A percentile compares a stretch with the other conserved stretches of the same genome.
Evolutionary conservation across 2,797 vertebrate genomes (phyloP).

Genomic region (Coregonus ussuriensis): DNA sequence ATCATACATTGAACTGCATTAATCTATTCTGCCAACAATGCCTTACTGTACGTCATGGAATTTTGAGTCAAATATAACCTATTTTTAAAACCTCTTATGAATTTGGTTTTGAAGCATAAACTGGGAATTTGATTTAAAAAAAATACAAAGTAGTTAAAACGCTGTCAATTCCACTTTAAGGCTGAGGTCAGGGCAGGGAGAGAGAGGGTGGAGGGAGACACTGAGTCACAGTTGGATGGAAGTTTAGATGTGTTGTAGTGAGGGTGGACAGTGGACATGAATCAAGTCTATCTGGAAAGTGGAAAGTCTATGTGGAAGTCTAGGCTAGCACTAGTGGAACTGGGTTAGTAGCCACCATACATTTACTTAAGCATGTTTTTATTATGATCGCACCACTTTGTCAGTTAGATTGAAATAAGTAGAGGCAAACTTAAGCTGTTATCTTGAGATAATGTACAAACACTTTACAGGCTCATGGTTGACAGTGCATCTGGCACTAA

Average conservation of each 20-base stretch:
- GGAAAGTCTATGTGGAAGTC: not conserved
- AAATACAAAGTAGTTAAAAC: no score
- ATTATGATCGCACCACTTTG: not conserved
- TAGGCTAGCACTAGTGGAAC: not conserved
- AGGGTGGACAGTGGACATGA: constrained; percentile 1
- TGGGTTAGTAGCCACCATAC: not conserved
- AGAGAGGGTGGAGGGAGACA: constrained; percentile 22
- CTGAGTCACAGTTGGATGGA: constrained; percentile 20
- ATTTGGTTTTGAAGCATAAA: no score
- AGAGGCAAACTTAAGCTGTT: not conserved
- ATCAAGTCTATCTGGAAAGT: not conserved
- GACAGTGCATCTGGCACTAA: not conserved
- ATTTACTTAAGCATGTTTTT: not conserved
- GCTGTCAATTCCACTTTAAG: constrained; percentile 19
- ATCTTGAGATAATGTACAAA: not conserved
- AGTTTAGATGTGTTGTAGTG: constrained; percentile 26
- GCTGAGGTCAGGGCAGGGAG: constrained; percentile 51
- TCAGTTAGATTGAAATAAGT: not conserved
- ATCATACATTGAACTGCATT: no score
- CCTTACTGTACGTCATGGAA: no score
- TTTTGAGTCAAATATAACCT: no score
- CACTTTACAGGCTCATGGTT: not conserved
- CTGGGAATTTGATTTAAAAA: no score
- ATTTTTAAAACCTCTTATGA: no score
- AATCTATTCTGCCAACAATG: no score